Evolutionary conservation across 1,140 invertebrate genomes (phyloP).

Genomic region (Heterodera schachtii): DNA sequence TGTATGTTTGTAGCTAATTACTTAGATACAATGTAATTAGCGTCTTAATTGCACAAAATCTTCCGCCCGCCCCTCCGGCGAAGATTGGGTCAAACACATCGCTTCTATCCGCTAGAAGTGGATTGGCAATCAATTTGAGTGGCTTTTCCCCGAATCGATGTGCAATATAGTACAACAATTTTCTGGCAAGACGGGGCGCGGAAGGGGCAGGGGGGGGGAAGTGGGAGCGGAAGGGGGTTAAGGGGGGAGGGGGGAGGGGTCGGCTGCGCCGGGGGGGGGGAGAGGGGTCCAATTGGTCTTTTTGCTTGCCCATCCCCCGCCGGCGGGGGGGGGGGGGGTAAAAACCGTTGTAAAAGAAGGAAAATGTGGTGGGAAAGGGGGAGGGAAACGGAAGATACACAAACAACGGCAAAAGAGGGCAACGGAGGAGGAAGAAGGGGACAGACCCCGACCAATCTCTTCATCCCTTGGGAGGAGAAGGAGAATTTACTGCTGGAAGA

Average conservation of each 20-base stretch:
- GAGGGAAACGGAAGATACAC: not conserved
- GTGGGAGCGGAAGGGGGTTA: not conserved
- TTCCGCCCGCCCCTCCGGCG: not conserved
- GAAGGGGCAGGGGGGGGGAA: not conserved
- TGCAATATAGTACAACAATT: not conserved
- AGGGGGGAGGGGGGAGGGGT: too few species aligned
- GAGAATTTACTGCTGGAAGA: not conserved
- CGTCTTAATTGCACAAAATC: conserved; percentile 3
- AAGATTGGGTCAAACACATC: not conserved
- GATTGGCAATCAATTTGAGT: conserved; percentile 6
- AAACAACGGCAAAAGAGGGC: not conserved
- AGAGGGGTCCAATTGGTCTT: not conserved
- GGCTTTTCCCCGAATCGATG: conserved; percentile 4
- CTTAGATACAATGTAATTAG: not conserved
- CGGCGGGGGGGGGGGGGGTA: not conserved
- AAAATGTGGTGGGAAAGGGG: not conserved
- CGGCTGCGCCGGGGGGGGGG: too few species aligned
- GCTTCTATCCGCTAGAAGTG: not conserved
- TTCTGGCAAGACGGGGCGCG: not conserved
- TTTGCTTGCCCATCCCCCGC: not conserved
- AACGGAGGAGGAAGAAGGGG: too few species aligned
- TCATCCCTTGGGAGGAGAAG: too few species aligned
- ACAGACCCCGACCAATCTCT: too few species aligned
- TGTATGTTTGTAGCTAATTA: not conserved
- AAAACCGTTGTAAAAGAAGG: not conserved